Conservation (phyloP, 2,113 vertebrate species). For the Pogona vitticeps region DNA sequence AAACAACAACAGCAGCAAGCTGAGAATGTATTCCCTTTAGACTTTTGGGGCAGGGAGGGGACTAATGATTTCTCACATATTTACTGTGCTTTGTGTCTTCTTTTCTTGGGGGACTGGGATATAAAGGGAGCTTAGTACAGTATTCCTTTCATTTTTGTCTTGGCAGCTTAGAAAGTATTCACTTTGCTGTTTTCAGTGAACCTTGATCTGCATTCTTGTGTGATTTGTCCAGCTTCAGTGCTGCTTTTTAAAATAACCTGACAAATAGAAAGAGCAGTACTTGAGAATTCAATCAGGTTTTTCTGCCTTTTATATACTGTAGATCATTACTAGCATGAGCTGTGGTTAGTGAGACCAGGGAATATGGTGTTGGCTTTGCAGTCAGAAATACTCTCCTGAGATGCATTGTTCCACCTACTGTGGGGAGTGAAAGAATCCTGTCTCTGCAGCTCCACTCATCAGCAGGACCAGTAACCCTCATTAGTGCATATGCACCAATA, state of each 20-base stretch:
- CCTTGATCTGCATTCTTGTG: neutral
- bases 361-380: no score
- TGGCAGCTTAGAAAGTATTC: neutral
- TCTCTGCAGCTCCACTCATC: no score
- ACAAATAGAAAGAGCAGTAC: no score
- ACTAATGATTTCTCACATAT: neutral
- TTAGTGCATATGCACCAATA: no score
- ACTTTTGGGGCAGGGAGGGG: no score
- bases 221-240: neutral
- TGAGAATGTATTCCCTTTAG: no score
- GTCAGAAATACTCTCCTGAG: no score
- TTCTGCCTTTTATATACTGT: neutral
- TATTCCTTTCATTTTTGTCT: neutral
- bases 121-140: accelerated
- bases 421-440: no score
- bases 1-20: no score
- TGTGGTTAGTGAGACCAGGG: neutral
- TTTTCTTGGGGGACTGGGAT: neutral
- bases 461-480: no score
- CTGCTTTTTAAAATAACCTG: no score
- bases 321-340: neutral
- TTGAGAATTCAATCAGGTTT: conserved; percentile 10
- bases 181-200: neutral
- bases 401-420: no score
- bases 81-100: neutral